Percentiles rank a stretch among this genome's conserved stretches.
Evolutionary conservation across 1,140 invertebrate genomes (phyloP).

Genomic region (Bombus waltoni): DNA sequence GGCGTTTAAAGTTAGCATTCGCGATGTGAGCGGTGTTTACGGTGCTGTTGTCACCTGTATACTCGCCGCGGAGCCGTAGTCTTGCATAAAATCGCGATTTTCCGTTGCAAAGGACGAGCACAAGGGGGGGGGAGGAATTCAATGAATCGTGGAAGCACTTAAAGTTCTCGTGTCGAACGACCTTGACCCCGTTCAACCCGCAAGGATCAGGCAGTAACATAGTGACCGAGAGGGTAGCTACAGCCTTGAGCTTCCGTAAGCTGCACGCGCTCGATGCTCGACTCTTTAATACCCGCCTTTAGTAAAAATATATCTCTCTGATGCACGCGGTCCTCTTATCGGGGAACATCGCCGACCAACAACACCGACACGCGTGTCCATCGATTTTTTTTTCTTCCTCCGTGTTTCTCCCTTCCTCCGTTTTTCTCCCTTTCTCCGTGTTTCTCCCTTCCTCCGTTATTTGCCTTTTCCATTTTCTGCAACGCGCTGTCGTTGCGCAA

Average conservation of each 20-base stretch:
- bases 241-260: slow-evolving; percentile 56
- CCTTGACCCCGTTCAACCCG: slow-evolving; percentile 66
- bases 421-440: neutral
- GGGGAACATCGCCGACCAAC: slow-evolving; percentile 13
- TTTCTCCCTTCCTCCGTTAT: neutral
- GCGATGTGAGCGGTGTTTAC: neutral
- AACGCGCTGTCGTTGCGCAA: neutral
- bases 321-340: slow-evolving; percentile 24
- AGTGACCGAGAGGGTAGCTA: slow-evolving; percentile 41
- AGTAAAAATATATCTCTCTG: slow-evolving; percentile 47
- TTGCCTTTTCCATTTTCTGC: neutral
- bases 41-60: neutral
- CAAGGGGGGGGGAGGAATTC: slow-evolving; percentile 15
- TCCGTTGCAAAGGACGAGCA: neutral
- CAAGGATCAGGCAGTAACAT: slow-evolving; percentile 46
- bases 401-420: neutral
- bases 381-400: slow-evolving; percentile 35
- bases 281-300: slow-evolving; percentile 38
- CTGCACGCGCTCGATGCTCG: slow-evolving; percentile 41
- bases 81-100: slow-evolving; percentile 31
- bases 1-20: neutral
- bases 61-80: neutral
- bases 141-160: slow-evolving; percentile 67
- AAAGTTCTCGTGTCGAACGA: slow-evolving; percentile 57
- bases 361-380: slow-evolving; percentile 33